A percentile compares a stretch with the other conserved stretches of the same genome.
phyloP scores from a whole-genome alignment of 2,113 vertebrate genomes.

The Hymenochirus boettgeri region DNA sequence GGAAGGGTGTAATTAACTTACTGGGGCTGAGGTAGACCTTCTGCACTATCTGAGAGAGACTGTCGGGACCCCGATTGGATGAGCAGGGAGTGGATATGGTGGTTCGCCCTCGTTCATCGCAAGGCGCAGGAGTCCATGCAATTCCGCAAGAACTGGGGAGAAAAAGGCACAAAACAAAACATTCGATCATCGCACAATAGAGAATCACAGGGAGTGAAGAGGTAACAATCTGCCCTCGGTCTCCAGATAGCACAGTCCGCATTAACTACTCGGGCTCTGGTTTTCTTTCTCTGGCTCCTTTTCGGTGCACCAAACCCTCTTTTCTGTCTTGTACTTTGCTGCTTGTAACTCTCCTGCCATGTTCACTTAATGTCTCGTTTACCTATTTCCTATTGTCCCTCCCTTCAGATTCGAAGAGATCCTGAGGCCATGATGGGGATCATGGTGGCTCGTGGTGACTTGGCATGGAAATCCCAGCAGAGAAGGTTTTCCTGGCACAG shows the following conservation, averaged over 20 bases:
- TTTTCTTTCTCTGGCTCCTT: background rate
- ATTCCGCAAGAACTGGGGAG: constrained; percentile 67
- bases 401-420: constrained; percentile 80
- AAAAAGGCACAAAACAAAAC: constrained; percentile 53
- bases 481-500: constrained; percentile 91
- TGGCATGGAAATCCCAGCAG: constrained; percentile 81
- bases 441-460: constrained; percentile 90
- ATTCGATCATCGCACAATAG: constrained; percentile 88
- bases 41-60: constrained; percentile 71
- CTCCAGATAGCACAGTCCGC: no score
- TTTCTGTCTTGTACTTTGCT: background rate
- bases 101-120: constrained; percentile 84
- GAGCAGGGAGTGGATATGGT: constrained; percentile 77
- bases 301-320: background rate
- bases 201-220: constrained; percentile 80
- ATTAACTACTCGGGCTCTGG: no score
- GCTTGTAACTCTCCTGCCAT: background rate
- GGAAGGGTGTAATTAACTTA: constrained; percentile 83
- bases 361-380: no score
- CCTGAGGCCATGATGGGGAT: constrained; percentile 79
- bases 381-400: background rate
- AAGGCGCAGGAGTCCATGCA: constrained; percentile 72
- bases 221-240: constrained; percentile 62
- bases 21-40: constrained; percentile 65
- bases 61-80: constrained; percentile 68